These are phyloP conservation scores for Prosapia bicincta DNA, from an alignment of 2,888 invertebrate species.

Conservation along the genomic window DNA sequence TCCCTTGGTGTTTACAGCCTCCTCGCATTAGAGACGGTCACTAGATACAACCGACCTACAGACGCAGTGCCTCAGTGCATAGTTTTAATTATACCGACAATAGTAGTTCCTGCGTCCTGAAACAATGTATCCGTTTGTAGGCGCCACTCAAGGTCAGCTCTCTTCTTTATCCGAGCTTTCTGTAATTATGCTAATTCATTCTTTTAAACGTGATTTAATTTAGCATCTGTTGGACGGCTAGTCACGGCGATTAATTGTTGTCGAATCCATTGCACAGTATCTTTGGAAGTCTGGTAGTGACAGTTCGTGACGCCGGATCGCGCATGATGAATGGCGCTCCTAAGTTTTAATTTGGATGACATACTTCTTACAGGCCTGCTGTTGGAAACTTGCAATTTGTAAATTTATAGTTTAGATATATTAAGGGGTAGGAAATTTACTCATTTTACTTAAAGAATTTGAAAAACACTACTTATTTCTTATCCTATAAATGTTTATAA, in stretches of 20 bases:
- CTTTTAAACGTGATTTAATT: not conserved
- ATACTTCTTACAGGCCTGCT: no score
- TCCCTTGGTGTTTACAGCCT: no score
- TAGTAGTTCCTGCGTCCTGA: not conserved
- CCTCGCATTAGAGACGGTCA: no score
- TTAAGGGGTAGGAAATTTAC: no score
- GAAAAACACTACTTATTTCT: no score
- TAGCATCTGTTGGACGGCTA: not conserved
- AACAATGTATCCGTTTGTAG: not conserved
- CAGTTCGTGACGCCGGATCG: not conserved
- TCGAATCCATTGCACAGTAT: not conserved
- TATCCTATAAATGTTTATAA: no score
- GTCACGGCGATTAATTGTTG: not conserved
- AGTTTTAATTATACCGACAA: not conserved
- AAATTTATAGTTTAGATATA: no score
- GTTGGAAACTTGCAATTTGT: no score
- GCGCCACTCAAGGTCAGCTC: not conserved
- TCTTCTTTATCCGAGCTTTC: not conserved
- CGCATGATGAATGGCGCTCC: no score
- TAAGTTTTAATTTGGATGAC: no score
- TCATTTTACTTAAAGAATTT: no score
- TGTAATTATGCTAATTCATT: not conserved
- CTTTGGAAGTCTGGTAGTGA: not conserved
- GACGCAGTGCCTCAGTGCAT: not conserved
- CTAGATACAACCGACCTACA: not conserved